Conservation (phyloP, 1,140 invertebrate species). For the Pissodes strobi region DNA sequence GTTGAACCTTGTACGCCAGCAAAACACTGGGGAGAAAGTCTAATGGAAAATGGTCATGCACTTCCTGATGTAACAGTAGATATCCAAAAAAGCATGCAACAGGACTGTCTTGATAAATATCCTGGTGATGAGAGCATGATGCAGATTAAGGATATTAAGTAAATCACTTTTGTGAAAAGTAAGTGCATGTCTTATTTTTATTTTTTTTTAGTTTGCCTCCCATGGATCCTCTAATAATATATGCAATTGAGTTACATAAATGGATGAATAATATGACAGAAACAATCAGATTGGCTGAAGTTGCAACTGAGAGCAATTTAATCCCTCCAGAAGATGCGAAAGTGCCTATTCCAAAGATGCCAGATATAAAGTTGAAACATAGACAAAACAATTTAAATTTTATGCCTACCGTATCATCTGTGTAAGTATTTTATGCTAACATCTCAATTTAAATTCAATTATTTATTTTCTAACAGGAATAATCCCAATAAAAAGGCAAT, state of each 20-base stretch:
- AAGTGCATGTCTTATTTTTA: too few species aligned
- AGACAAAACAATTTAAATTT: too few species aligned
- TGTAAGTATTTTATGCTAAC: too few species aligned
- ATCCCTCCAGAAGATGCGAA: constrained; percentile 43
- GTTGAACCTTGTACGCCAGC: too few species aligned
- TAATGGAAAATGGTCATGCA: too few species aligned
- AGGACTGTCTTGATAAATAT: constrained; percentile 45
- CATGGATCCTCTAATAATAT: constrained; percentile 48
- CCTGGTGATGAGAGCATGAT: constrained; percentile 35
- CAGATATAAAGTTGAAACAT: too few species aligned
- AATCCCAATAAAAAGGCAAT: too few species aligned
- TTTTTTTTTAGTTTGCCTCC: constrained; percentile 41
- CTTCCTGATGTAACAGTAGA: constrained; percentile 48
- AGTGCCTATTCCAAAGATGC: constrained; percentile 45
- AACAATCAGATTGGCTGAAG: constrained; percentile 45
- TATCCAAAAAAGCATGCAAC: constrained; percentile 50
- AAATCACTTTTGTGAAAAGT: not conserved
- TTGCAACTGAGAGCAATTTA: constrained; percentile 42
- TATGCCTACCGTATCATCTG: too few species aligned
- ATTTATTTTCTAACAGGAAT: too few species aligned
- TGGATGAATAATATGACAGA: constrained; percentile 49
- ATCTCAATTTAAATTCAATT: too few species aligned
- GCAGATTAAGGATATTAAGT: constrained; percentile 28
- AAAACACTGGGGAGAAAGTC: too few species aligned
- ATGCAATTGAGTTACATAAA: constrained; percentile 52